Percentiles rank a stretch among this genome's conserved stretches.
These are phyloP conservation scores for Melitaea cinxia DNA, from an alignment of 1,140 invertebrate genomes.

Conservation along the genomic window DNA sequence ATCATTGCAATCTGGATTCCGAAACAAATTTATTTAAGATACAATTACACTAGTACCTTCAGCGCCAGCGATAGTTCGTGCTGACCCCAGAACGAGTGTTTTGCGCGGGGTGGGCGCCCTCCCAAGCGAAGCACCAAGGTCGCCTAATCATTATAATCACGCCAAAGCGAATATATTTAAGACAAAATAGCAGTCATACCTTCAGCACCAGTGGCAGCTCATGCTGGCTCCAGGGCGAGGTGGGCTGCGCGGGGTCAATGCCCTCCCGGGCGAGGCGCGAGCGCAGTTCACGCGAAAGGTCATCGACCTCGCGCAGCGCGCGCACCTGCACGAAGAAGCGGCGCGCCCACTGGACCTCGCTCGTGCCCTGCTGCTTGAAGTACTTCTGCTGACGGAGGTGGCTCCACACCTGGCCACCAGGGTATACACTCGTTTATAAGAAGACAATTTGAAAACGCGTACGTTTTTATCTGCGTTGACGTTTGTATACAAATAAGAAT, in stretches of 20 bases:
- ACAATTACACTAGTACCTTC: no score
- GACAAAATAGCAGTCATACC: no score
- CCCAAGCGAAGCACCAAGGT: no score
- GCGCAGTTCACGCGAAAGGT: slow-evolving; percentile 87
- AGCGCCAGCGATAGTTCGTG: no score
- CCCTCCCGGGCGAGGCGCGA: slow-evolving; percentile 82
- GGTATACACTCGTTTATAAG: no score
- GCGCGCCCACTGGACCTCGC: slow-evolving; percentile 87
- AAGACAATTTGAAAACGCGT: not conserved
- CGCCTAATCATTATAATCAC: no score
- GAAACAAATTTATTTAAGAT: no score
- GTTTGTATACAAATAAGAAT: no score
- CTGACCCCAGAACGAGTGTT: no score
- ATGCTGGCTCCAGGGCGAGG: slow-evolving; percentile 66
- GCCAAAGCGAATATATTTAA: no score
- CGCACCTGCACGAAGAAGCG: slow-evolving; percentile 88
- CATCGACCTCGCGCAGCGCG: slow-evolving; percentile 87
- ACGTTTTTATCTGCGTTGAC: not conserved
- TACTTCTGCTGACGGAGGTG: slow-evolving; percentile 58
- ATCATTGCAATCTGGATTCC: no score
- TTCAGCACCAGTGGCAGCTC: slow-evolving; percentile 85
- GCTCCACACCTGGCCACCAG: slow-evolving; percentile 70
- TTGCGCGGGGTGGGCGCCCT: no score
- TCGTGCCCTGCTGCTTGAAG: slow-evolving; percentile 54
- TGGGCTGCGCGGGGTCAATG: slow-evolving; percentile 68